Conservation (phyloP, 2,797 vertebrate genomes). For the Trematocara caparti region DNA sequence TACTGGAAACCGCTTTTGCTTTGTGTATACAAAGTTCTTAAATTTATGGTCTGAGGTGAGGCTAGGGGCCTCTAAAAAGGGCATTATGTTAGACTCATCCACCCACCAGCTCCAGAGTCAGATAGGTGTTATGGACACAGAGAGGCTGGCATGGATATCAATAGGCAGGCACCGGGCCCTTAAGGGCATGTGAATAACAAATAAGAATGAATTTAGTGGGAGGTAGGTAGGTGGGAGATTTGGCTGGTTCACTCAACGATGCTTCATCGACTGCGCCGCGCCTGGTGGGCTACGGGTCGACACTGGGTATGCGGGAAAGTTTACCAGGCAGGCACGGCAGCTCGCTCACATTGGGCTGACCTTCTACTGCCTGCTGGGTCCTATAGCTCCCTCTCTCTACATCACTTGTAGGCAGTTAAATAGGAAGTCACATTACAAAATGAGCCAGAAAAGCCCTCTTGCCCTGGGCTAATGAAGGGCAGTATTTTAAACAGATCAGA, state of each 20-base stretch:
- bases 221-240: constrained; percentile 28
- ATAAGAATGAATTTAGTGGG: constrained; percentile 31
- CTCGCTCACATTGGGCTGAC: constrained; percentile 62
- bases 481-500: constrained; percentile 60
- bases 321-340: constrained; percentile 30
- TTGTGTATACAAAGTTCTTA: background rate
- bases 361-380: constrained; percentile 42
- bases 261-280: constrained; percentile 13
- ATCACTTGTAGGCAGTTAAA: constrained; percentile 53
- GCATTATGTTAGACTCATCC: constrained; percentile 11
- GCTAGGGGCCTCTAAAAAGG: constrained; percentile 16
- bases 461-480: constrained; percentile 42
- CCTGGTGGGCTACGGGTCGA: constrained; percentile 38
- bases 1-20: background rate
- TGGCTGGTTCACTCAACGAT: background rate
- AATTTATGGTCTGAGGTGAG: constrained; percentile 17
- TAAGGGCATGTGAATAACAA: constrained; percentile 43
- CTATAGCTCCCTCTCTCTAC: constrained; percentile 7
- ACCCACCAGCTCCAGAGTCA: constrained; percentile 25
- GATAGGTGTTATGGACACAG: constrained; percentile 9
- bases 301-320: constrained; percentile 25
- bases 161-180: constrained; percentile 5
- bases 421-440: constrained; percentile 51
- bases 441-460: constrained; percentile 28
- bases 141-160: background rate